Percentiles rank a stretch among this genome's conserved stretches.
phyloP scores from a whole-genome alignment of 2,113 vertebrate genomes.

The Sterna hirundo region DNA sequence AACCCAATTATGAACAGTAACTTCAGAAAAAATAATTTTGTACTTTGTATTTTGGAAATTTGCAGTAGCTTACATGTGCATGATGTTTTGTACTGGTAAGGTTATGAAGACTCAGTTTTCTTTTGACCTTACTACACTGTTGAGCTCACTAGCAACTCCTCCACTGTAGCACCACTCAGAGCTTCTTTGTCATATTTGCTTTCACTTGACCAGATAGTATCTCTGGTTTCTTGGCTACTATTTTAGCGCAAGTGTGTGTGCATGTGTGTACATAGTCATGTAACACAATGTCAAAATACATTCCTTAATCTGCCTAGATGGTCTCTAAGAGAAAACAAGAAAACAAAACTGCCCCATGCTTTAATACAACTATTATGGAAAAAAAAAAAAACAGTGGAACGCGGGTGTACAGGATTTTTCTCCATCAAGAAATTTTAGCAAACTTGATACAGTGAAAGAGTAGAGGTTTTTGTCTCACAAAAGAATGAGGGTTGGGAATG shows the following conservation, averaged over 20 bases:
- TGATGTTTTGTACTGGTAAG: background rate
- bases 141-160: background rate
- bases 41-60: background rate
- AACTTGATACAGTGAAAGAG: background rate
- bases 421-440: background rate
- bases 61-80: background rate
- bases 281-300: conserved; percentile 16
- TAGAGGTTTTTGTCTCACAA: background rate
- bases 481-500: background rate
- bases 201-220: background rate
- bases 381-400: background rate
- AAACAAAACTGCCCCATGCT: background rate
- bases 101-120: background rate
- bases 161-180: background rate
- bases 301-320: conserved; percentile 4
- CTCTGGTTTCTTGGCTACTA: background rate
- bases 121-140: background rate
- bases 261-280: background rate
- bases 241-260: background rate
- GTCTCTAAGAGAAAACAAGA: background rate
- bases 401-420: background rate
- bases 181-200: background rate
- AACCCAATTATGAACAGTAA: background rate
- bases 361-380: background rate
- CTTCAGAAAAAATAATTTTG: background rate